Base-by-base conservation (phyloP, 1,140 invertebrate genomes). In the Drosophila mojavensis region DNA sequence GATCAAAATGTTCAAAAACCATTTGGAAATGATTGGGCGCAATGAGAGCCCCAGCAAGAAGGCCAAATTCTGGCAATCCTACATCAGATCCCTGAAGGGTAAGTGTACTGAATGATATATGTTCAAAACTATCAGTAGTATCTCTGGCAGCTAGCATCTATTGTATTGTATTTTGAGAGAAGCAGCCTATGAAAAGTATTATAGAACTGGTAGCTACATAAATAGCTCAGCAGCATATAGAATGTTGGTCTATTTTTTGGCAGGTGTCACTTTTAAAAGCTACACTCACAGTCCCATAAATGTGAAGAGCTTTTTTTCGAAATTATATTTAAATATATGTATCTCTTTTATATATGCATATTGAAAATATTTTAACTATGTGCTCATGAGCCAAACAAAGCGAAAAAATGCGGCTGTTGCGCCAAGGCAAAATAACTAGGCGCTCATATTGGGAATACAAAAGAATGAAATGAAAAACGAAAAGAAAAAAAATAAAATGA, bases 11-110 rank as follows among this genome's bases (percentile, higher is more conserved):
- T 96, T 97, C 94, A 97, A 96, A 94, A 96, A 94, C 93, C 96
- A 97, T 94, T 95, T 97, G 93, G 96, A 97, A 94, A 97, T 97
- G 96, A 97, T 97, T 93, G 96, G 96, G 93, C 96, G 96, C 93
- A 97, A 97, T 92, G 97, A 97, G 94, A 96, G 96, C 91, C 95
- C 97, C 92, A 96, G 96, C 93, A 97, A 96, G 94, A 97, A 97
- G 94, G 97, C 96, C 91, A 97, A 96, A 94, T 97, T 97, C 94
- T 97, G 96, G 96, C 96, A 97, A 93, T 97, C 96, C 86, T 97
- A 97, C 92, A 96, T 97, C 93, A 95, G 96, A 93, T 97, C 96
- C 93, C 94, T 97, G 80, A 97, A 97, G 95, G 96, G 96, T 97
- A 94, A 94, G 83, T 47, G 11, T 39, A 39, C 36, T 9, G 36